A percentile compares a stretch with the other conserved stretches of the same genome.
These are phyloP conservation scores for Autographa pulchrina DNA, from an alignment of 2,888 invertebrate species.

Conservation along the genomic window DNA sequence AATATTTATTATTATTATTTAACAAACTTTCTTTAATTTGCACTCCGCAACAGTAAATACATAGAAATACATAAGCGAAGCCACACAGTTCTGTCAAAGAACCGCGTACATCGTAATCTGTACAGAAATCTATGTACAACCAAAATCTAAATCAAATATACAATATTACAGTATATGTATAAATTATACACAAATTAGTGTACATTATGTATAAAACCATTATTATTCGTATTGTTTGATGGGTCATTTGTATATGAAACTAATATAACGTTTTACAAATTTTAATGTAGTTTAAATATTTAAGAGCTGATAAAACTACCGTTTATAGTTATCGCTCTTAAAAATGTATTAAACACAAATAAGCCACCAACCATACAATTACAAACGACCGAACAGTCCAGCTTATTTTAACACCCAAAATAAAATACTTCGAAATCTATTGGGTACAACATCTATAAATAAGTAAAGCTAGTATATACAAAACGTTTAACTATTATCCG, in stretches of 20 bases:
- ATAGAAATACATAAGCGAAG: conserved; percentile 49
- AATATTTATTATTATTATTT: not conserved
- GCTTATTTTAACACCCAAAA: conserved; percentile 51
- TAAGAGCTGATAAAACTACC: conserved; percentile 32
- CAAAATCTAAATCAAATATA: conserved; percentile 49
- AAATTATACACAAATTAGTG: conserved; percentile 82
- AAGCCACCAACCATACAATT: conserved; percentile 50
- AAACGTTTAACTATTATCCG: conserved; percentile 33
- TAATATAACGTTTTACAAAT: conserved; percentile 17
- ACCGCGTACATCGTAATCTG: conserved; percentile 31
- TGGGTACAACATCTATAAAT: conserved; percentile 52
- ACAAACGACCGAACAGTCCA: conserved; percentile 53
- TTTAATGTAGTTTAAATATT: conserved; percentile 1
- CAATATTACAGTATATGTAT: conserved; percentile 59
- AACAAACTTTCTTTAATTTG: conserved; percentile 8
- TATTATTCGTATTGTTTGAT: conserved; percentile 39
- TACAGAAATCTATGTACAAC: conserved; percentile 56
- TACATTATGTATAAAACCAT: conserved; percentile 75
- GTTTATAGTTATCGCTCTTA: conserved; percentile 30
- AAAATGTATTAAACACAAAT: conserved; percentile 34
- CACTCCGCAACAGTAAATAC: conserved; percentile 45
- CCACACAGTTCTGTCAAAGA: conserved; percentile 57
- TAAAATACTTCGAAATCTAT: conserved; percentile 52
- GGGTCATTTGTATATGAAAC: conserved; percentile 40
- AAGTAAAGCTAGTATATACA: conserved; percentile 62